Evolutionary conservation across 2,888 invertebrate genomes (phyloP).

Genomic region (Agrypnus murinus): DNA sequence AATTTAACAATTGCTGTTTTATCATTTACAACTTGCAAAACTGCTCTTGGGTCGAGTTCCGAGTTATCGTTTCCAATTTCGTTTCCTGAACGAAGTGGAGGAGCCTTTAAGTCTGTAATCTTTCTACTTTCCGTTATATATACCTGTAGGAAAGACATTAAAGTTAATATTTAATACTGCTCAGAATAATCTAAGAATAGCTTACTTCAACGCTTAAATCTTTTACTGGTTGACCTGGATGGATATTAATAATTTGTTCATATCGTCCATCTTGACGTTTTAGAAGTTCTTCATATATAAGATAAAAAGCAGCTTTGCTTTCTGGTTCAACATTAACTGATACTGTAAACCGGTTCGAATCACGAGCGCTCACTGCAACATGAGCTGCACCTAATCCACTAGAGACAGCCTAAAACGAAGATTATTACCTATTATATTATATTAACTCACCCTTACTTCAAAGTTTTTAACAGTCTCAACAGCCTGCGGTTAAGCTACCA

Average conservation of each 20-base stretch:
- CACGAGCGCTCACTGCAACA: no score
- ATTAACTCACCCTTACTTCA: no score
- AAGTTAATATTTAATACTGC: no score
- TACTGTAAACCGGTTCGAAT: no score
- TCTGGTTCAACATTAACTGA: slow-evolving; percentile 79
- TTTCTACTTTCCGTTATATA: slow-evolving; percentile 78
- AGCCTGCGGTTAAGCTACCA: slow-evolving; percentile 71
- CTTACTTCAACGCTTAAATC: no score
- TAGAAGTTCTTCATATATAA: slow-evolving; percentile 86
- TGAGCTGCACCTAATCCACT: no score
- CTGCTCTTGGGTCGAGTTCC: slow-evolving; percentile 68
- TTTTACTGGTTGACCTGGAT: no score
- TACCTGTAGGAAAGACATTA: slow-evolving; percentile 71
- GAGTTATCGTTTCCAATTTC: no score
- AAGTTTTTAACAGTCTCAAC: slow-evolving; percentile 78
- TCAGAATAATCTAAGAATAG: slow-evolving; percentile 77
- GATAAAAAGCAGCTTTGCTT: slow-evolving; percentile 79
- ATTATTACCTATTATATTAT: no score
- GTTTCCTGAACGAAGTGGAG: no score
- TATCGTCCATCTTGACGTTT: no score
- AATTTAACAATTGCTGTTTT: slow-evolving; percentile 71
- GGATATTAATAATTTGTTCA: slow-evolving; percentile 80
- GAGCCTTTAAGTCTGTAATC: slow-evolving; percentile 76
- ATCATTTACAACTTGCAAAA: slow-evolving; percentile 59
- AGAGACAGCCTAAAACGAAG: no score